Evolutionary conservation across 1,140 invertebrate species (phyloP), one percentile per base, ranked within the genome.

Genomic region (Drosophila willistoni): DNA sequence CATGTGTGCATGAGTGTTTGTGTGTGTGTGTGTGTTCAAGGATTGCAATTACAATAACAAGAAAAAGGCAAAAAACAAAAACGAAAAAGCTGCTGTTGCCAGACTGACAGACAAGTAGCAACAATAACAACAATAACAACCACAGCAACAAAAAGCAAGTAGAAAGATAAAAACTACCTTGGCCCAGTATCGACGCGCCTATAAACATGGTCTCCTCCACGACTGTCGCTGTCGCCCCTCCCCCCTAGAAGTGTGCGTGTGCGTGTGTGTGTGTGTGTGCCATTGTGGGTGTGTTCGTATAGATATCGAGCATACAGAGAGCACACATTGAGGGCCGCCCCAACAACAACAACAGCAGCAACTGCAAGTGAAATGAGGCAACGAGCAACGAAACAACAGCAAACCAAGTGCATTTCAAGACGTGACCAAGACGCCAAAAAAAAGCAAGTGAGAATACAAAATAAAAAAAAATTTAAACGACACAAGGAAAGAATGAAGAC

Each of bases 81-180:
- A 72, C 3, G 47, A 75, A 68, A 65, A 47, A 72, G 19, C 17
- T 22, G 17, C 44, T 51, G 68, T 66, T 71, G 70, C 68, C 70
- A 73, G 69, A 71, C 71, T 60, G 68, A 14, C 68, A 67, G 76
- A 41, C 73, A 71, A 70, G 61, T 39, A 77, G 42, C 57, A 67
- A 39, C 47, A 69, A 33, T 65, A 68, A 25, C 19, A 65, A 42
- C 64, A 63, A 61, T 42, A 71, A 54, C 64, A 69, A 64, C 33
- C 55, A 51, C 55, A 64, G 36, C 67, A 64, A 76, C 47, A 77
- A 78, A 77, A 79, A 87, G 77, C 79, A 81, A 87, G 80, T 72
- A 77, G 62, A 84, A 86, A 86, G 84, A 87, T 87, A 87, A 87
- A 87, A 87, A 84, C 84, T 87, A 87, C 84, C 84, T 87, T 87